phyloP scores from a whole-genome alignment of 2,797 vertebrate species.

The Danio tinwini region DNA sequence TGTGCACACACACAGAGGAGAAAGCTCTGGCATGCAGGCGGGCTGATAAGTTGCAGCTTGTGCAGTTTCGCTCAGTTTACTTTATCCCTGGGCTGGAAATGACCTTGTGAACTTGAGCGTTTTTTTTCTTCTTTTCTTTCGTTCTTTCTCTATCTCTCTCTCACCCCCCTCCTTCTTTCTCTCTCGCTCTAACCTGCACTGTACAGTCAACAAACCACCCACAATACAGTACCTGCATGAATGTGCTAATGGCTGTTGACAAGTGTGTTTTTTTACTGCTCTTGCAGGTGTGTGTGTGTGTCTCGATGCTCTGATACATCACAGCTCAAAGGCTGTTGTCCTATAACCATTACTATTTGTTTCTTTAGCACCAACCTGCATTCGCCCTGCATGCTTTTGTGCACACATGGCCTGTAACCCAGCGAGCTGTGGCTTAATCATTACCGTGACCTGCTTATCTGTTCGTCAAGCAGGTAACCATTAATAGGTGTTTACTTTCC shows the following conservation, averaged over 20 bases:
- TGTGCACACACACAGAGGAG: slow-evolving; percentile 71
- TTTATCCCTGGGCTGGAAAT: slow-evolving; percentile 82
- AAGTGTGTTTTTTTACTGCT: slow-evolving; percentile 61
- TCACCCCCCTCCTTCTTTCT: slow-evolving; percentile 27
- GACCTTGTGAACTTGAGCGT: slow-evolving; percentile 80
- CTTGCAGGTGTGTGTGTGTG: slow-evolving; percentile 45
- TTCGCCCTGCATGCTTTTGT: slow-evolving; percentile 74
- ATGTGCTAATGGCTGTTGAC: slow-evolving; percentile 68
- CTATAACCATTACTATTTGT: slow-evolving; percentile 74
- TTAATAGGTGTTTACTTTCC: slow-evolving; percentile 99
- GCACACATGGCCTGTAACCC: slow-evolving; percentile 80
- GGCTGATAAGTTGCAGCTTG: slow-evolving; percentile 83
- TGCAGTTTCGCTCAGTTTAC: slow-evolving; percentile 82
- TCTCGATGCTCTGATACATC: slow-evolving; percentile 70
- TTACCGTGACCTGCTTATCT: slow-evolving; percentile 96
- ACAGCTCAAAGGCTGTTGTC: slow-evolving; percentile 77
- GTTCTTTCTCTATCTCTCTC: slow-evolving; percentile 33
- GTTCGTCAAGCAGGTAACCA: slow-evolving; percentile 96
- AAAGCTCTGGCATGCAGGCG: slow-evolving; percentile 76
- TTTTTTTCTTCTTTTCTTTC: slow-evolving; percentile 55
- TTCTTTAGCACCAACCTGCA: slow-evolving; percentile 73
- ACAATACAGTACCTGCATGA: slow-evolving; percentile 65
- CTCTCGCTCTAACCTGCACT: slow-evolving; percentile 63
- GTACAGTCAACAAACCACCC: slow-evolving; percentile 66
- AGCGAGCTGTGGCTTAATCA: slow-evolving; percentile 90